These are phyloP conservation scores for Phalloptychus januarius DNA, from an alignment of 2,797 vertebrate genomes.

Conservation along the genomic window DNA sequence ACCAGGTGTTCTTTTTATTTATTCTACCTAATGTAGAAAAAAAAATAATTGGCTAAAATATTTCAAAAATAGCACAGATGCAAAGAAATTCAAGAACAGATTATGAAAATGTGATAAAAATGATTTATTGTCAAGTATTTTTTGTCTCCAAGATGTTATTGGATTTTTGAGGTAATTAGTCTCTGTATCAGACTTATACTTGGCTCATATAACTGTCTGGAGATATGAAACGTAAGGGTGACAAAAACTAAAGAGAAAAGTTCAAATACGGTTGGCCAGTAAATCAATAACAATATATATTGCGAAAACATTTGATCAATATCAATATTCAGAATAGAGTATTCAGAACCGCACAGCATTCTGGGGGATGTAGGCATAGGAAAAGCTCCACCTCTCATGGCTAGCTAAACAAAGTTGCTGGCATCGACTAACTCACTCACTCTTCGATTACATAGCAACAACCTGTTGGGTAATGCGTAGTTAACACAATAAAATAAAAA, in stretches of 20 bases:
- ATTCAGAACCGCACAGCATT: too few relatives aligned
- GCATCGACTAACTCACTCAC: too few relatives aligned
- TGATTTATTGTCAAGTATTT: not conserved
- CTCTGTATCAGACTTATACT: not conserved
- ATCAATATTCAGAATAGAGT: too few relatives aligned
- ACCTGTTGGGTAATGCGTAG: too few relatives aligned
- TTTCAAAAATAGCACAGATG: too few relatives aligned
- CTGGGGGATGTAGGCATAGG: too few relatives aligned
- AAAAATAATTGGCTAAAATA: not conserved
- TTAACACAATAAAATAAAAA: too few relatives aligned
- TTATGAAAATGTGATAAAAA: not conserved
- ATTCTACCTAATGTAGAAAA: not conserved
- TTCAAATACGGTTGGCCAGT: not conserved
- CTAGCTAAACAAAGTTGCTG: too few relatives aligned
- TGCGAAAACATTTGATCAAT: too few relatives aligned
- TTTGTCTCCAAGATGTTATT: not conserved
- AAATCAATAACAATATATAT: too few relatives aligned
- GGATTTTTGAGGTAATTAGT: not conserved
- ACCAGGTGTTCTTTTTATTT: not conserved
- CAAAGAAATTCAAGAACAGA: not conserved
- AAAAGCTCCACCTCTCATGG: too few relatives aligned
- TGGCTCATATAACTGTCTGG: conserved; percentile 4
- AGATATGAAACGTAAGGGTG: conserved; percentile 9
- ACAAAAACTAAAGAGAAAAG: not conserved
- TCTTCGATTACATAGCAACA: too few relatives aligned